Base-by-base conservation (phyloP, 2,113 vertebrate genomes). In the Balaeniceps rex region DNA sequence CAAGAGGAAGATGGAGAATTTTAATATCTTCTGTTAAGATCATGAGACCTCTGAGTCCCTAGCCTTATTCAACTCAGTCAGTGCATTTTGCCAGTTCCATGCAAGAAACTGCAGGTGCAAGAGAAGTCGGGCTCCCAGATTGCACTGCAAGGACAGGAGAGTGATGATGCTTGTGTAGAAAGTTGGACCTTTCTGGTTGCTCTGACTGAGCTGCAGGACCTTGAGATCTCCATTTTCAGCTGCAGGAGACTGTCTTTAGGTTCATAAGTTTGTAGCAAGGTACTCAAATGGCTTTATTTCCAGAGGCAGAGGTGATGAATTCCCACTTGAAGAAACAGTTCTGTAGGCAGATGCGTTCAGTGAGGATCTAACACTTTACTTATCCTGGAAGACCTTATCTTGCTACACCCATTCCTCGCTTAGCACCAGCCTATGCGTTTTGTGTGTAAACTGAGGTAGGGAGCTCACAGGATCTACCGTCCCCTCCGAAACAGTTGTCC, bases 1-100 rank as follows among this genome's bases (percentile, higher is more conserved):
- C 23, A 3, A 94, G 88, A 93, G 93, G 78, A 96, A 93, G 94
- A 91, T 92, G 91, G 94, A 93, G 90, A 64, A 83, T 95, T 88
- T 96, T 81, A 93, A 90, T 72, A 82, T 88, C 44, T 79, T 72
- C 80, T 54, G 83, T 55, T 83, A 85, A 83, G 52, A 84, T 61
- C 91, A 79, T 82, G 86, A 51, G 82, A 91, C 64, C 76, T 85
- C 55, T 51, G 49, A 87, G 89, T 75, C 82, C 36, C 85, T 17
- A 23, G 34, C 24, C 54, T 63, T 72, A 38, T 54, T 87, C 86
- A 60, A 5, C 0, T 29, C 66, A 63, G 65, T 42, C 19, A 17
- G 19, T 68, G 44, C 54, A 42, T 86, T 90, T 88, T 83, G 46
- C n/a, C 12, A 33, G 46, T 84, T 93, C 57, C 63, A 18, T 26